Conservation (phyloP, 1,140 invertebrate species). For the Formica selysi region DNA sequence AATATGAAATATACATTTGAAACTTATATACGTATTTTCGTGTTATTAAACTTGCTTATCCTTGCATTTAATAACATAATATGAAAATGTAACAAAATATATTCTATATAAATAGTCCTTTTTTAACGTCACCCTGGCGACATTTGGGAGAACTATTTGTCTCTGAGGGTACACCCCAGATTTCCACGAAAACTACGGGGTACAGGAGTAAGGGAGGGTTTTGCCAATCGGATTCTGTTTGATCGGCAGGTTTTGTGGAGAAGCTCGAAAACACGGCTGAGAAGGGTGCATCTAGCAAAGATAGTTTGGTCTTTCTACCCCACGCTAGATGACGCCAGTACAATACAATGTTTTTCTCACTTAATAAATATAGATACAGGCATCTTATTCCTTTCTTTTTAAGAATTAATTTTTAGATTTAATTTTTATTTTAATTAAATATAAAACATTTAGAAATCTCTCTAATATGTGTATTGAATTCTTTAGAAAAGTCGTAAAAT, state of each 20-base stretch:
- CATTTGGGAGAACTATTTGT: conserved; percentile 83
- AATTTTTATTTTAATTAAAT: conserved; percentile 21
- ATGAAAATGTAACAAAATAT: neutral
- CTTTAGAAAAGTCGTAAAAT: neutral
- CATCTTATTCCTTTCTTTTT: neutral
- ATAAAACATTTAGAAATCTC: neutral
- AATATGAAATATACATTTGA: neutral
- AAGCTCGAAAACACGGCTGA: conserved; percentile 71
- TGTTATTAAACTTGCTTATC: conserved; percentile 8
- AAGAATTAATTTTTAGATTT: no score
- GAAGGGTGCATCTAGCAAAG: conserved; percentile 37
- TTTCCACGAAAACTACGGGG: conserved; percentile 75
- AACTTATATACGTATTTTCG: neutral
- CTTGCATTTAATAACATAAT: neutral
- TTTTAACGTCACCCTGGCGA: conserved; percentile 77
- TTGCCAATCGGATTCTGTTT: conserved; percentile 77
- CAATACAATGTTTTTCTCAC: conserved; percentile 27
- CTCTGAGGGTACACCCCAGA: conserved; percentile 82
- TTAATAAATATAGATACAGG: neutral
- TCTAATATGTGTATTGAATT: neutral
- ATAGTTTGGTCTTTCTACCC: conserved; percentile 78
- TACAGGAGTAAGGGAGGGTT: conserved; percentile 82
- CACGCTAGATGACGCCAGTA: conserved; percentile 84
- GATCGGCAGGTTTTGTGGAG: conserved; percentile 82
- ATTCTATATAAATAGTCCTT: neutral